These are phyloP conservation scores for Pocillopora meandrina DNA, from an alignment of 92 coral and sea anemone species.

Conservation along the genomic window DNA sequence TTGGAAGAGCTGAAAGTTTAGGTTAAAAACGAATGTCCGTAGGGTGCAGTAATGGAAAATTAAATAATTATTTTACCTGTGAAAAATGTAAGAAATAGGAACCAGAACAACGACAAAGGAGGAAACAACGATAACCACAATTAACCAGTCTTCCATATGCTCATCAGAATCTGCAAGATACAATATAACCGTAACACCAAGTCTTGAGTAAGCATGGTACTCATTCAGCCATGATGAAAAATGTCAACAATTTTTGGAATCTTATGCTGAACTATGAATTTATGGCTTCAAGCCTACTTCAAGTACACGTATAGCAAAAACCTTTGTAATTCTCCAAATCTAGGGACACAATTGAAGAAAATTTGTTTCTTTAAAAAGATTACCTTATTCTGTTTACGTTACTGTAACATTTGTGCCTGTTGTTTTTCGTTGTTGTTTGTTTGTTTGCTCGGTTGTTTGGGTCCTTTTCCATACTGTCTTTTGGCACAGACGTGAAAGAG, in stretches of 20 bases:
- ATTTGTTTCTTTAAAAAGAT: no score
- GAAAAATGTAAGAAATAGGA: background rate
- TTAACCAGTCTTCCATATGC: constrained; percentile 16
- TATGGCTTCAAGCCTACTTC: no score
- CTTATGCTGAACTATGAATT: no score
- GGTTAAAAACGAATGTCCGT: background rate
- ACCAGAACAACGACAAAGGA: background rate
- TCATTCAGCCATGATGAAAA: no score
- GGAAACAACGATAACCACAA: constrained; percentile 8
- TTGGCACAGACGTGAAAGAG: no score
- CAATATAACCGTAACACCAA: background rate
- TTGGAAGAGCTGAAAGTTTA: background rate
- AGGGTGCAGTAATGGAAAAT: no score
- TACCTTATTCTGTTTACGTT: no score
- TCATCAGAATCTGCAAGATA: constrained; percentile 11
- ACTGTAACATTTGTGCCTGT: no score
- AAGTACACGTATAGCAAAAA: no score
- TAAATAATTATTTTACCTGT: constrained; percentile 13
- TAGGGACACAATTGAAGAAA: no score
- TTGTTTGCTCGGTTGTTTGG: background rate
- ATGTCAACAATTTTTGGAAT: no score
- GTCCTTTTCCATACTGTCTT: background rate
- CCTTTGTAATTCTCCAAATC: no score
- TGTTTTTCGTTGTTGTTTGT: background rate
- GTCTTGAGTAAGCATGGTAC: background rate